These are phyloP conservation scores for Labeo catla DNA, from an alignment of 2,113 vertebrate genomes.

Conservation along the genomic window DNA sequence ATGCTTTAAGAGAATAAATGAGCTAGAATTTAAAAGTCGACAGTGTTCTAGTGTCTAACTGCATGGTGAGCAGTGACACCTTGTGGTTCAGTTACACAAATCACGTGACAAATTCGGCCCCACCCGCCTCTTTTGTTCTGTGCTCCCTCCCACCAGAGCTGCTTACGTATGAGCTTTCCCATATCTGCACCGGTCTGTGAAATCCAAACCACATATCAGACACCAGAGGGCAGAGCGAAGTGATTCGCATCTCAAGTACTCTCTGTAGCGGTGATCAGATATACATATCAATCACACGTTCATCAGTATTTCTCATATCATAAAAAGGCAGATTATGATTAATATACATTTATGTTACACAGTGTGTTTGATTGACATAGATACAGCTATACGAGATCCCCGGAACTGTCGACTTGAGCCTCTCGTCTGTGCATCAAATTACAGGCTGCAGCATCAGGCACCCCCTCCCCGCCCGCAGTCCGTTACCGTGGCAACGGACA, in stretches of 20 bases:
- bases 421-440: constrained; percentile 45
- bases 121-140: neutral
- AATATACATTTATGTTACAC: neutral
- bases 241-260: neutral
- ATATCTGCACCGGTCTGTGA: neutral
- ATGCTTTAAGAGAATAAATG: neutral
- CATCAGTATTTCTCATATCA: neutral
- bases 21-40: neutral
- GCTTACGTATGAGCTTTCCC: neutral
- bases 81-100: constrained; percentile 55
- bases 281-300: neutral
- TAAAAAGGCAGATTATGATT: neutral
- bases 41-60: neutral
- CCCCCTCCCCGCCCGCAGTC: constrained; percentile 35
- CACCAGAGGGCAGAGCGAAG: constrained; percentile 42
- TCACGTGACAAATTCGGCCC: constrained; percentile 36
- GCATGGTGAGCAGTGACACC: constrained; percentile 68
- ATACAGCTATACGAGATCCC: neutral
- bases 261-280: neutral
- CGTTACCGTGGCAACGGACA: constrained; percentile 72
- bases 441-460: constrained; percentile 53
- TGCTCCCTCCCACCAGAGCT: neutral
- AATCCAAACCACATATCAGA: neutral
- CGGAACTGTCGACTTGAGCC: neutral
- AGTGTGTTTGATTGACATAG: neutral